phyloP scores from a whole-genome alignment of 2,888 invertebrate genomes.

The Trichopria drosophilae region DNA sequence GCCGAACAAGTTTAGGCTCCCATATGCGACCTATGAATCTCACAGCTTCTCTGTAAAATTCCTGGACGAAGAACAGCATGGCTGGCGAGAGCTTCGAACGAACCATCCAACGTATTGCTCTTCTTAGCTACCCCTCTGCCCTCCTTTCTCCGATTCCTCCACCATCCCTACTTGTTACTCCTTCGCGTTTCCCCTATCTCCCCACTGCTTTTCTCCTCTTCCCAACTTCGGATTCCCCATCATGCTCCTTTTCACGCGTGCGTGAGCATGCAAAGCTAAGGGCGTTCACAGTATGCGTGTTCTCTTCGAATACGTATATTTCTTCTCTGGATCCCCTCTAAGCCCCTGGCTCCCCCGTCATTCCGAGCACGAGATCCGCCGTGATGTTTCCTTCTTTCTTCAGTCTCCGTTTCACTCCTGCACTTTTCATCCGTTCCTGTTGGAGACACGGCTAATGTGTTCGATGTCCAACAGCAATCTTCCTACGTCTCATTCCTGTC shows the following conservation, averaged over 20 bases:
- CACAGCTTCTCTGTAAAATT: slow-evolving; percentile 54
- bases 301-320: slow-evolving; percentile 14
- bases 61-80: slow-evolving; percentile 50
- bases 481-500: too few relatives aligned
- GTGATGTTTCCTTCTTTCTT: not conserved
- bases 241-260: slow-evolving; percentile 33
- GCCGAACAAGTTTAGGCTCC: too few relatives aligned
- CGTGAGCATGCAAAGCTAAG: slow-evolving; percentile 34
- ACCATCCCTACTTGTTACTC: slow-evolving; percentile 21
- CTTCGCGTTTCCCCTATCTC: slow-evolving; percentile 25
- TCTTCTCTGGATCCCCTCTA: too few relatives aligned
- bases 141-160: slow-evolving; percentile 35
- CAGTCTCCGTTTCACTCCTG: slow-evolving; percentile 12
- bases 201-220: slow-evolving; percentile 13
- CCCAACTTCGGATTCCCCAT: slow-evolving; percentile 8
- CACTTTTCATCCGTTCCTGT: too few relatives aligned
- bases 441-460: too few relatives aligned
- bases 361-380: too few relatives aligned
- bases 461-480: too few relatives aligned
- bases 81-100: slow-evolving; percentile 34
- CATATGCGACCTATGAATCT: too few relatives aligned
- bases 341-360: too few relatives aligned
- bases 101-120: slow-evolving; percentile 55
- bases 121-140: slow-evolving; percentile 39
- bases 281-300: slow-evolving; percentile 30